Base-by-base conservation (phyloP, 2,113 vertebrate genomes). In the Gobiocypris rarus region DNA sequence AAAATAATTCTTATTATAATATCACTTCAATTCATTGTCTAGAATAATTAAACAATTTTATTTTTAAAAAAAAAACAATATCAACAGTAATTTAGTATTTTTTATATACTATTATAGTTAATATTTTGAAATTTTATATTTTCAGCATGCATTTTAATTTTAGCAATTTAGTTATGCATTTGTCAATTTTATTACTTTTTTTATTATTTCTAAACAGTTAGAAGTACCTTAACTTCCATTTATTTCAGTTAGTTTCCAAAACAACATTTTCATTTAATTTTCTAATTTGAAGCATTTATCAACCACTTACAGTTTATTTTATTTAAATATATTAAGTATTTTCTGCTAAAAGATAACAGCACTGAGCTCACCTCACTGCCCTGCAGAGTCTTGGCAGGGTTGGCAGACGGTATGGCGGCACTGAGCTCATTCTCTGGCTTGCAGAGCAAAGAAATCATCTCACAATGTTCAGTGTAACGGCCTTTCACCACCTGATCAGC, bases 361-460 rank as follows among this genome's bases (percentile, higher is more conserved):
- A 59, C 28, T 38, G 8, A 15, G 13, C 90, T 94, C 87, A 98
- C 98, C 97, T 99, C 98, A 24, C 94, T 99, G 90, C 98, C 98
- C 90, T 99, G 97, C 82, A 99, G 92, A 9, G 97, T 98, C 92
- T 96, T 98, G 69, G 97, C 96, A 5, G 98, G 98, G 91, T 99
- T 99, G 65, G 97, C 97, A 56, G 98, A 99, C 81, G 98, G 98
- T 90, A 99, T 98, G 86, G 97, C 96, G 0, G 97, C 94, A 0
- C 92, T 95, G 84, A 99, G 94, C 84, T 99, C 97, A 0, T 93
- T 88, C 90, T 98, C 96, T 0, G 98, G 92, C 89, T 98, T 98
- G 89, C 97, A 99, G 63, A 99, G 94, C 45, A 99, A 93, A 0
- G 95, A 90, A 71, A 99, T 99, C 24, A 96, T 96, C 61, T 98